Base-by-base conservation (phyloP, 2,797 vertebrate genomes). In the Halcyon chelicuti region DNA sequence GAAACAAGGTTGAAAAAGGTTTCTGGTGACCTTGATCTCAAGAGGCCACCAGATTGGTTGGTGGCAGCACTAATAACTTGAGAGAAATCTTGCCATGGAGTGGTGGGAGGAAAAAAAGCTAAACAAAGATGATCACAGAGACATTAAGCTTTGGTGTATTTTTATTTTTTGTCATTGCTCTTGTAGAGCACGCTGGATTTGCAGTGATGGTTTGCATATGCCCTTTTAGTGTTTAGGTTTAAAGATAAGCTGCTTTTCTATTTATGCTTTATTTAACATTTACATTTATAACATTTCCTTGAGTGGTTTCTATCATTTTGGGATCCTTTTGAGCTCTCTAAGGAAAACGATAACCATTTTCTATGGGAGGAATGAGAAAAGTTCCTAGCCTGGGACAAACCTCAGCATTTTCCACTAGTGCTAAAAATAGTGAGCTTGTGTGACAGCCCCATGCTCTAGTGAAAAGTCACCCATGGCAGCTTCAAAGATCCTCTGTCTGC, bases 191-290 rank as follows among this genome's bases (percentile, higher is more conserved):
- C 4, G 0, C 62, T 93, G 83, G 68, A 76, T 95, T 94, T 94
- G 54, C 66, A 91, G 52, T 96, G 91, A 93, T 95, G 94, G 76
- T 73, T 93, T 93, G 75, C 83, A 94, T 79, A 72, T 94, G 87
- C 51, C 93, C 57, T 63, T 71, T 85, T 94, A 81, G 40, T 91
- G 94, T 97, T 96, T 97, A 93, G 70, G 61, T 92, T 82, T 44
- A 42, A 85, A 92, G 93, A 97, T 95, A 96, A 88, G 84, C 91
- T 92, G 81, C 63, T 79, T 95, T 88, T 88, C 86, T 88, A 29
- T 93, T 95, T 93, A 85, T 93, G 86, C 72, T 76, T 77, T 89
- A 90, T 63, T 90, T 89, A 90, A 96, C 70, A 75, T 88, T 66
- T 83, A 74, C 80, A 89, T 60, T 83, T 90, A 19, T 39, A 68